Evolutionary conservation across 1,140 invertebrate genomes (phyloP), one percentile per base, ranked within the genome.

Genomic region (Trigoniulus corallinus): DNA sequence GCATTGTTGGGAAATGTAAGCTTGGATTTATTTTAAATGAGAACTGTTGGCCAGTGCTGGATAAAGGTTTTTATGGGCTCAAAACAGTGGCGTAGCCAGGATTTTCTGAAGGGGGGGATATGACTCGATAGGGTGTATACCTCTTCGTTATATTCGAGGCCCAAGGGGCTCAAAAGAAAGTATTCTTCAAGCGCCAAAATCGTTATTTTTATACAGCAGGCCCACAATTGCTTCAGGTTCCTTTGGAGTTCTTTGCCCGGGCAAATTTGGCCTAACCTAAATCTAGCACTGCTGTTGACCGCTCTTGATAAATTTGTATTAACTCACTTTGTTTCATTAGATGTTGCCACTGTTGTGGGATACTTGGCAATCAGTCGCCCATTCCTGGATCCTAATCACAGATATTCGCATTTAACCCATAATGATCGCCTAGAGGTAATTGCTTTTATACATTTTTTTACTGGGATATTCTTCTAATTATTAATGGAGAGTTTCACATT

Each of bases 1-100:
- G 96, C 67, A 84, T 98, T 50, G 74, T 98, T 52, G 93, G 87
- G 21, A 96, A 96, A 76, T 98, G 86, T 91, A 74, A 77, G 82
- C 21, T 7, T 15, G 27, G 48, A 18, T 23, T 45, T 48, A 13
- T 41, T 23, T 26, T 45, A 26, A 34, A 34, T 34, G 7, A 34
- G 15, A 15, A 34, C 15, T 15, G 15, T 34, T n/a, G n/a, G n/a
- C n/a, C n/a, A n/a, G n/a, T n/a, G n/a, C n/a, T n/a, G n/a, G n/a
- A n/a, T n/a, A n/a, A n/a, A n/a, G n/a, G n/a, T n/a, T n/a, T n/a
- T n/a, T n/a, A n/a, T n/a, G n/a, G n/a, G n/a, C n/a, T n/a, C n/a
- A n/a, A n/a, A n/a, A n/a, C n/a, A n/a, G n/a, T n/a, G n/a, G n/a
- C n/a, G n/a, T n/a, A n/a, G n/a, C n/a, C n/a, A n/a, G n/a, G n/a